Evolutionary conservation across 2,797 vertebrate species (phyloP).

Genomic region (Phalanger gymnotis): DNA sequence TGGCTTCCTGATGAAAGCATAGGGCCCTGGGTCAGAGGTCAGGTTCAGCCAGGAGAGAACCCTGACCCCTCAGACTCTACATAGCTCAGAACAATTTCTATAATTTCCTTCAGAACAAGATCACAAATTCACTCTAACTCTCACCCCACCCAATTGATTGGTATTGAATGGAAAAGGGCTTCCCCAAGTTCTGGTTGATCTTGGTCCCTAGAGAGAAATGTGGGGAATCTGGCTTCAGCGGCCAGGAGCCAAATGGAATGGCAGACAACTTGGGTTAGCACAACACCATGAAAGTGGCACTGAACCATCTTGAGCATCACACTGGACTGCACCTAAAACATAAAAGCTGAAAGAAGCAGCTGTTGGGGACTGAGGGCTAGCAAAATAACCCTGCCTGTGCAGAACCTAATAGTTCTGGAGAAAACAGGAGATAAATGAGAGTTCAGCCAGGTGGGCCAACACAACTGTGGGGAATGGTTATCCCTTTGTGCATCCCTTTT

Average conservation of each 20-base stretch:
- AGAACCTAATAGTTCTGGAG: background rate
- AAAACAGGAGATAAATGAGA: background rate
- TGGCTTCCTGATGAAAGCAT: slow-evolving; percentile 76
- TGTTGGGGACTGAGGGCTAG: no score
- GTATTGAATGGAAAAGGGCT: background rate
- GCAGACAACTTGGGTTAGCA: background rate
- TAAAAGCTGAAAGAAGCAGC: background rate
- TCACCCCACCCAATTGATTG: background rate
- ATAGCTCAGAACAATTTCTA: background rate
- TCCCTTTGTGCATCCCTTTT: background rate
- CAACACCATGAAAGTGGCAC: background rate
- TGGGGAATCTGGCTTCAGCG: background rate
- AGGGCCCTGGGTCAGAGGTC: background rate
- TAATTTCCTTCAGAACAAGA: background rate
- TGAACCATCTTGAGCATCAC: background rate
- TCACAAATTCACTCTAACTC: background rate
- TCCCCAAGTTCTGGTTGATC: background rate
- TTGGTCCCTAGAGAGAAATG: background rate
- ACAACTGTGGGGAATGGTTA: background rate
- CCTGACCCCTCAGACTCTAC: background rate
- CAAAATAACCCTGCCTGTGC: background rate
- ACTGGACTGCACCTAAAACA: background rate
- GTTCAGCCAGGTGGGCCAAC: background rate
- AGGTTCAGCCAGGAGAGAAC: background rate
- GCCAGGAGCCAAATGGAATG: background rate